Base-by-base conservation (phyloP, 1,140 invertebrate species). In the Centruroides vittatus region DNA sequence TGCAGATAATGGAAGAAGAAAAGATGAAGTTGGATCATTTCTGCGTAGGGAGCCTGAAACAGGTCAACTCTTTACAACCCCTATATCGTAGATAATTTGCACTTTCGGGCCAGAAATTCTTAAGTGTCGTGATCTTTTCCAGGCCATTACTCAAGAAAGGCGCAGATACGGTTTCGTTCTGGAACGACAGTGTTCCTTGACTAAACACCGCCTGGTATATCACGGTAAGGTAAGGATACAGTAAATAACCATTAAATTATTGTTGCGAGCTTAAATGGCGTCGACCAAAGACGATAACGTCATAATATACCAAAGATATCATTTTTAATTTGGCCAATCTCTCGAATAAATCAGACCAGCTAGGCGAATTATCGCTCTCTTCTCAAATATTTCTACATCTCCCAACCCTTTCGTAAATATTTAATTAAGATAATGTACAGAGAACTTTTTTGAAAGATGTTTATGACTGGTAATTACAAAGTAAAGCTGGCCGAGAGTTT, bases 61-160 rank as follows among this genome's bases (percentile, higher is more conserved):
- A 88, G 73, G 89, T 93, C 78, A 85, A 84, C 82, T 66, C 46
- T 48, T 64, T 59, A 8, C 0, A 41, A 41, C 8, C 0, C 3
- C 3, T 41, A 41, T 8, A 41, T 3, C 0, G 41, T 8, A 41
- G 41, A 41, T 6, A 53, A 23, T 7, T 53, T 34, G 0, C 5
- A 53, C 3, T 36, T 53, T 23, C 3, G 3, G 5, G 35, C 49
- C 12, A 53, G 35, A 53, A 7, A 53, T 5, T 36, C 1, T 6
- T 5, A 1, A 53, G 1, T 34, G 1, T 36, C 1, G 3, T 6
- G 0, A 53, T 49, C 68, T 66, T 64, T 73, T 72, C 46, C 72
- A 95, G 90, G 91, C 91, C 49, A 86, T 94, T 82, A 89, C 89
- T 49, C 91, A 96, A 75, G 91, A 96, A 74, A 80, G 92, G 63